Conservation (phyloP, 2,888 invertebrate genomes). For the Phytoseiulus persimilis region DNA sequence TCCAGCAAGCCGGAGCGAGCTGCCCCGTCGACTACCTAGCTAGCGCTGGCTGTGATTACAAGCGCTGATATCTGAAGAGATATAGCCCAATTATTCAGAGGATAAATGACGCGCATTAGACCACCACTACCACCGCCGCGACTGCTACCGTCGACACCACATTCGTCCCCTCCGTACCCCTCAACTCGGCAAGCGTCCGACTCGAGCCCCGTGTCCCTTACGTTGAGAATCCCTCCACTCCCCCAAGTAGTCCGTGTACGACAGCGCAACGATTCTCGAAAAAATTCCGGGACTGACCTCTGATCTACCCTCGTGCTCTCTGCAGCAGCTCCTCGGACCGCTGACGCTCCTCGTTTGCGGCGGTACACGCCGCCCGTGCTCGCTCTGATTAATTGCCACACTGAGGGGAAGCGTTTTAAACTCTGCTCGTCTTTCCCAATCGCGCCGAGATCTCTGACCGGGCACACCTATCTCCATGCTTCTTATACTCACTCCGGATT, state of each 20-base stretch:
- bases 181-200: no score
- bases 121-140: background rate
- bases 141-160: background rate
- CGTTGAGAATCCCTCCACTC: background rate
- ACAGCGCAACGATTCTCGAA: background rate
- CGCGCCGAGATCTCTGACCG: background rate
- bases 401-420: background rate
- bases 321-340: background rate
- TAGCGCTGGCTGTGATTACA: conserved; percentile 36
- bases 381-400: background rate
- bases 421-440: background rate
- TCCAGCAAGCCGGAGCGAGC: background rate
- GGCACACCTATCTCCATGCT: background rate
- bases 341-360: background rate
- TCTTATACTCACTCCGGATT: no score
- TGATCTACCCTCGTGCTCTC: background rate
- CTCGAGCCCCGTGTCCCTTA: no score
- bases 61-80: conserved; percentile 38
- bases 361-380: background rate
- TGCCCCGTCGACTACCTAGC: background rate
- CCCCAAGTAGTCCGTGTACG: background rate
- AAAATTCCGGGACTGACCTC: background rate
- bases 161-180: background rate
- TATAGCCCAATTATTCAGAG: conserved; percentile 39
- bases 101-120: conserved; percentile 39